Base-by-base conservation (phyloP, 2,888 invertebrate genomes). In the Rotaria sp. region DNA sequence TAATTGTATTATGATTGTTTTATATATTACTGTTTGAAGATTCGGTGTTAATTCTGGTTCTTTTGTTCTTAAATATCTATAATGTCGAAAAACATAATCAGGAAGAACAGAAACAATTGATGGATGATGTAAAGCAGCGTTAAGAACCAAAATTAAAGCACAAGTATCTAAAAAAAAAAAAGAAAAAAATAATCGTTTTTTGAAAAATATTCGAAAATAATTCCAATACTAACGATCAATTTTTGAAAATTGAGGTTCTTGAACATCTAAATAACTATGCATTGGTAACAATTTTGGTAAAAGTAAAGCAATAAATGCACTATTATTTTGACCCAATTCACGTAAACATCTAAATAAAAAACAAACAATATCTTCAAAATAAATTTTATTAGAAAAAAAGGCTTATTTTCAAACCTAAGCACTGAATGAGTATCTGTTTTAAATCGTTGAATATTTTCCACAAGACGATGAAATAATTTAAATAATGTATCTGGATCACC, bases 401-500 rank as follows among this genome's bases (percentile, higher is more conserved):
- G 50, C n/a, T 50, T 30, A 21, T 38, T 8, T 26, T 80, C 41
- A 24, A 45, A 80, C 75, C 75, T 80, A 11, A 80, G 45, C 8
- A 80, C 75, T 0, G 75, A 80, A 45, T 80, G n/a, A 13, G 21
- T 80, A 26, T 80, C 75, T 13, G 75, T 80, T 80, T 80, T 80
- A 80, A 80, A 80, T 11, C 75, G 75, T 80, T 80, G 75, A 45
- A 80, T 80, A 80, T 80, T 80, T 80, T 80, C 75, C 10, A 80
- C 75, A 8, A 80, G n/a, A 45, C 75, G 75, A 80, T 80, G 75
- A 45, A 80, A 80, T 10, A 80, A n/a, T 80, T 80, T 38, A 45
- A 26, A 45, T 45, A 80, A 80, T 80, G 75, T 80, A 26, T 38
- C 45, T 8, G 75, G 75, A 80, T 80, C 75, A 45, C 75, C 75